These are phyloP conservation scores for Danaus chrysippus DNA, from an alignment of 2,888 invertebrate species.

Conservation along the genomic window DNA sequence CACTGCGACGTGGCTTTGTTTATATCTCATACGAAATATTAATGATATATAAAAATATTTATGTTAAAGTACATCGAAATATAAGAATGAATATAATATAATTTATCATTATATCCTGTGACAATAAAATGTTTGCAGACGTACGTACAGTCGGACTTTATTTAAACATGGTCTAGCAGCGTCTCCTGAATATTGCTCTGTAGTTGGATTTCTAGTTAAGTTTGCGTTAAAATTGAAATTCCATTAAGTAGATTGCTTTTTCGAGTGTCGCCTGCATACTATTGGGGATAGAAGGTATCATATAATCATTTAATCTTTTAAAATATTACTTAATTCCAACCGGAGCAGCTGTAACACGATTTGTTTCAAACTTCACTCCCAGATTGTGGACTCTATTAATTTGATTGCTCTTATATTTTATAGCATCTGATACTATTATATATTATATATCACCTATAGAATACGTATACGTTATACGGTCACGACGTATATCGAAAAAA, in stretches of 20 bases:
- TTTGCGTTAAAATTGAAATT: conserved; percentile 74
- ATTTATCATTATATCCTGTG: not conserved
- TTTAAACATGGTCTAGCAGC: conserved; percentile 30
- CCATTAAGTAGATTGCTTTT: conserved; percentile 77
- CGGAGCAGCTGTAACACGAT: conserved; percentile 4
- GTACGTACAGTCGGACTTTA: conserved; percentile 28
- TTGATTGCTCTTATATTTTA: not conserved
- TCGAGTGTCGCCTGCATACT: conserved; percentile 49
- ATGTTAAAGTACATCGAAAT: too few species aligned
- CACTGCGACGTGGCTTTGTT: not conserved
- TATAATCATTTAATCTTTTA: conserved; percentile 14
- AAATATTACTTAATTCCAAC: conserved; percentile 2
- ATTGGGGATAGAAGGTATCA: conserved; percentile 15
- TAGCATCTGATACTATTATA: not conserved
- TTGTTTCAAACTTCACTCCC: not conserved
- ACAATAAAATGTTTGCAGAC: conserved; percentile 26
- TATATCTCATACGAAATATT: not conserved
- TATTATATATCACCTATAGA: not conserved
- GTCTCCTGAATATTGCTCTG: conserved; percentile 55
- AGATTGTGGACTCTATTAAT: too few species aligned
- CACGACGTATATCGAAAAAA: conserved; percentile 45
- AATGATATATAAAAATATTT: too few species aligned
- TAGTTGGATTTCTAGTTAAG: conserved; percentile 69
- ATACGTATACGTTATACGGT: conserved; percentile 31
- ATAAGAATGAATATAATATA: too few species aligned